Evolutionary conservation across 2,888 invertebrate species (phyloP), one percentile per base, ranked within the genome.

Genomic region (Dryococelus australis): DNA sequence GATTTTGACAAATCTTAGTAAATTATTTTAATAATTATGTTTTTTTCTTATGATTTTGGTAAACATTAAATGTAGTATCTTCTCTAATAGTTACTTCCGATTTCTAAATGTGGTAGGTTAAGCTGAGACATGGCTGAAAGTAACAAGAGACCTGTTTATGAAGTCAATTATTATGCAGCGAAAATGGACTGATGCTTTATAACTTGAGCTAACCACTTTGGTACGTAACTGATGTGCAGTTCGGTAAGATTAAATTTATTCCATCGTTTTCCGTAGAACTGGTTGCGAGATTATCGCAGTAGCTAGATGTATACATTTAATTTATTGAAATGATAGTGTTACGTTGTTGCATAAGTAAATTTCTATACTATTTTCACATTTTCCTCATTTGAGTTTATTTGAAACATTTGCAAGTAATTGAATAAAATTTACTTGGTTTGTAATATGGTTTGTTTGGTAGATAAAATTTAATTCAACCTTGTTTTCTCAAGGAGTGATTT

Each of bases 121-220:
- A 51, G 51, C 51, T 16, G 51, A 65, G 20, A 65, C 24, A 65
- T 12, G 24, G n/a, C 24, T 1, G 20, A 65, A 65, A 65, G 65
- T 65, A 65, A 65, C 65, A 65, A 10, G 65, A 65, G 65, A 24
- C 65, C 65, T 65, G 65, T 65, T 65, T 24, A 20, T n/a, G n/a
- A 65, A 65, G 65, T 65, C 65, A 65, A 65, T 65, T 65, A 65
- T 65, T 16, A 65, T 65, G 24, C 65, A 65, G 65, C 65, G 65
- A 65, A 65, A 65, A 65, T 8, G 24, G 65, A 65, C 65, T 65
- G 65, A 65, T 3, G 65, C 65, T 65, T 65, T 65, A 65, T 65
- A 65, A 65, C 65, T 24, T 65, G 65, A 16, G 16, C 65, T 65
- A 65, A 65, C 65, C 65, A 65, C 20, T 16, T 65, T 65, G 65